phyloP scores from a whole-genome alignment of 2,797 vertebrate genomes.

The Muscicapa striata region DNA sequence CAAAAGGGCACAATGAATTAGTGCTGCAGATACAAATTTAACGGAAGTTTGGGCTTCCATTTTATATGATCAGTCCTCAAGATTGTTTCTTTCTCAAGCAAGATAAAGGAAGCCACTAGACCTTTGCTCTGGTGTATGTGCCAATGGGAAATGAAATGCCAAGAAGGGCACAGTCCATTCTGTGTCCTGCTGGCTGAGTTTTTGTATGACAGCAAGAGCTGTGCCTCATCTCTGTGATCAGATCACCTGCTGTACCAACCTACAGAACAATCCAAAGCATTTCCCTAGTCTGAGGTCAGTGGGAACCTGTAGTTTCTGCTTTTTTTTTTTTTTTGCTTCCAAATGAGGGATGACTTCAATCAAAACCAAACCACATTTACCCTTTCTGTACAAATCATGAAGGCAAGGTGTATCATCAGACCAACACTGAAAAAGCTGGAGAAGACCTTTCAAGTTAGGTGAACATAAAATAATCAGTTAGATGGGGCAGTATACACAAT shows the following conservation, averaged over 20 bases:
- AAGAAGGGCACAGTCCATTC: not conserved
- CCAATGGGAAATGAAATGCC: not conserved
- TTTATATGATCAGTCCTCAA: not conserved
- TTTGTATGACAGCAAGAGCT: not conserved
- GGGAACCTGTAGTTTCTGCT: not conserved
- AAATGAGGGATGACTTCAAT: not conserved
- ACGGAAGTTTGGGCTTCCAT: not conserved
- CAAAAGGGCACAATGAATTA: not conserved
- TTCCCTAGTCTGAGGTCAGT: not conserved
- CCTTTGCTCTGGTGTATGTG: not conserved
- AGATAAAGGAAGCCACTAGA: not conserved
- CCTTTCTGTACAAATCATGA: not conserved
- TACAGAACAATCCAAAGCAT: not conserved
- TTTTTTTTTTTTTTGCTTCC: not conserved
- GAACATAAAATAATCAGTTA: not conserved
- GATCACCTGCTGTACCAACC: not conserved
- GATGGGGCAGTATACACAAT: not conserved
- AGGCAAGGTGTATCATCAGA: not conserved
- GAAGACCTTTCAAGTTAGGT: not conserved
- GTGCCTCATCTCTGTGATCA: not conserved
- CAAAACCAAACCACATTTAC: not conserved
- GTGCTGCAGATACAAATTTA: fast-evolving
- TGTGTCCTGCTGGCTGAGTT: not conserved
- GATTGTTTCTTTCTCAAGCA: not conserved
- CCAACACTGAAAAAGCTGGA: not conserved